Evolutionary conservation across 2,797 vertebrate species (phyloP).

Genomic region (Momotus momota): DNA sequence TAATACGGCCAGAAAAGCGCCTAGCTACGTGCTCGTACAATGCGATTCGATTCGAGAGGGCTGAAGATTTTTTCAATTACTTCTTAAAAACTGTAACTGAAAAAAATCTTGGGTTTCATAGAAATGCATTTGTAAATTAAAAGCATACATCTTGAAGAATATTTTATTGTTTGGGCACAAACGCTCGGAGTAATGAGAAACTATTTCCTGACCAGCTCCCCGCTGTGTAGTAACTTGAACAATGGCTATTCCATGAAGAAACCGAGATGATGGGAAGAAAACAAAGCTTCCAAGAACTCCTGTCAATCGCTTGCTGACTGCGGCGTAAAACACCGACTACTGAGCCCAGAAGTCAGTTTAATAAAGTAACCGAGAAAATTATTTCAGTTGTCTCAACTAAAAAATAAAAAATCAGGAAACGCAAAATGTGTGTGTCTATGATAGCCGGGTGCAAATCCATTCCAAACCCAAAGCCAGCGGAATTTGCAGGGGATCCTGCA

Average conservation of each 20-base stretch:
- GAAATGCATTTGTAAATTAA: conserved; percentile 3
- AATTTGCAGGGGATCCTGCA: background rate
- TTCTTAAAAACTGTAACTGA: background rate
- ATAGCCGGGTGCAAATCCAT: background rate
- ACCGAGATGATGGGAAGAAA: background rate
- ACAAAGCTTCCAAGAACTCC: conserved; percentile 9
- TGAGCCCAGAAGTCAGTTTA: background rate
- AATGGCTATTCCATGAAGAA: background rate
- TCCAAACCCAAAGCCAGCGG: background rate
- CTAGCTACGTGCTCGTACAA: background rate
- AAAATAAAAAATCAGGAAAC: background rate
- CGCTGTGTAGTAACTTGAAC: background rate
- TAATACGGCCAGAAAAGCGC: background rate
- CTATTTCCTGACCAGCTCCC: background rate
- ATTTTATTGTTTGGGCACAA: background rate
- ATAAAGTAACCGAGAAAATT: background rate
- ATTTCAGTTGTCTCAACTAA: background rate
- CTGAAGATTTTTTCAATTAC: background rate
- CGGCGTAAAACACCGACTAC: background rate
- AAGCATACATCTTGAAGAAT: conserved; percentile 1
- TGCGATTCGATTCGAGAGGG: background rate
- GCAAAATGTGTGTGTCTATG: background rate
- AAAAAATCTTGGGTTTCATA: background rate
- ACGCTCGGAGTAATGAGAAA: background rate
- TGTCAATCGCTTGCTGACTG: background rate